phyloP scores from a whole-genome alignment of 2,888 invertebrate species.

The Epinotia bilunana region DNA sequence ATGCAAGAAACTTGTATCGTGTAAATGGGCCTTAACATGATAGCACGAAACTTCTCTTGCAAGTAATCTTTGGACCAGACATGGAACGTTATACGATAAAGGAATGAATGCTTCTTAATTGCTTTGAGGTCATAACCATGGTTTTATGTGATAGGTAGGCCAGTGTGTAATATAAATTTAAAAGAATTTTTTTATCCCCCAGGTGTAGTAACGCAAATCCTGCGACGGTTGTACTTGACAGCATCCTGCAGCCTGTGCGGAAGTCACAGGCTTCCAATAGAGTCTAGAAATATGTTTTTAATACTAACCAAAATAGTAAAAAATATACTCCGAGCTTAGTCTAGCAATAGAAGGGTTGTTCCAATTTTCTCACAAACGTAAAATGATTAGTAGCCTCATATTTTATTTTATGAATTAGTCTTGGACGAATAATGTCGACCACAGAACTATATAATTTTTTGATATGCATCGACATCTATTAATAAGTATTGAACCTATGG shows the following conservation, averaged over 20 bases:
- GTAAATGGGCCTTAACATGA: too few relatives aligned
- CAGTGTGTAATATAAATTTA: too few relatives aligned
- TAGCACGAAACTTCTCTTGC: too few relatives aligned
- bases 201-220: constrained; percentile 76
- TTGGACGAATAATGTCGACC: too few relatives aligned
- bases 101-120: too few relatives aligned
- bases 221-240: constrained; percentile 69
- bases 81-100: not conserved
- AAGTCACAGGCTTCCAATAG: constrained; percentile 56
- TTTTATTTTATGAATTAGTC: not conserved
- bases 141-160: too few relatives aligned
- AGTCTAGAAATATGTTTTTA: constrained; percentile 53
- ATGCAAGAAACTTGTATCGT: too few relatives aligned
- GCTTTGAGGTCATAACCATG: too few relatives aligned
- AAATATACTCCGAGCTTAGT: not conserved
- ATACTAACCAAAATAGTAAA: constrained; percentile 17
- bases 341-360: not conserved
- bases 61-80: not conserved
- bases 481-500: not conserved
- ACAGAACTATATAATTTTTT: too few relatives aligned
- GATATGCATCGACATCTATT: not conserved
- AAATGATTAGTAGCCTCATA: not conserved
- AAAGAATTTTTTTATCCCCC: constrained; percentile 44
- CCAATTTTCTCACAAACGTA: not conserved
- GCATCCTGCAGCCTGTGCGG: constrained; percentile 64